A percentile compares a stretch with the other conserved stretches of the same genome.
Conservation (phyloP, 1,140 invertebrate species). For the Zaprionus ornatus region DNA sequence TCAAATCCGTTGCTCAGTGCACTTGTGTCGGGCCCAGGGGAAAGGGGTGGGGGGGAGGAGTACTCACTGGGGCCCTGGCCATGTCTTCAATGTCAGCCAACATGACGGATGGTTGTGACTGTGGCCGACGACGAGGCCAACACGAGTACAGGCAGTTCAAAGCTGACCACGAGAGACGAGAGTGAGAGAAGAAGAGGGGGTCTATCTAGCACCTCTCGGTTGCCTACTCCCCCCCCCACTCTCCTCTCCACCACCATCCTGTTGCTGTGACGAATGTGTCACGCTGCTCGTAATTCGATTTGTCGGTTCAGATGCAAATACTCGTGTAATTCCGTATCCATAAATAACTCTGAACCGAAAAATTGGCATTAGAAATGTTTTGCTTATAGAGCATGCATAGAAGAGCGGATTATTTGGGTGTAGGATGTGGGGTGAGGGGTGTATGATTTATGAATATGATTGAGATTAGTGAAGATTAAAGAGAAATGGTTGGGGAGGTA, state of each 20-base stretch:
- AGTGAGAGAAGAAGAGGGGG: neutral
- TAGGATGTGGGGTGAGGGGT: neutral
- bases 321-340: conserved; percentile 21
- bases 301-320: conserved; percentile 70
- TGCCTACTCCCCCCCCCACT: neutral
- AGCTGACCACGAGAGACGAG: conserved; percentile 28
- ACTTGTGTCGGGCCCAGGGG: conserved; percentile 39
- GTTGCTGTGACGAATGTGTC: conserved; percentile 69
- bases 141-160: conserved; percentile 27
- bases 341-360: conserved; percentile 37
- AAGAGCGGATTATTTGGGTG: neutral
- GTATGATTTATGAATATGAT: neutral
- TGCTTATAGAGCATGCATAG: neutral
- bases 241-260: neutral
- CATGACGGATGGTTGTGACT: conserved; percentile 77
- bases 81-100: conserved; percentile 63
- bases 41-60: neutral
- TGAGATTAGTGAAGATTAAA: neutral
- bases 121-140: conserved; percentile 63
- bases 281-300: conserved; percentile 66
- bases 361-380: conserved; percentile 27
- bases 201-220: neutral
- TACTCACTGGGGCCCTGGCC: conserved; percentile 28
- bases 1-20: conserved; percentile 71
- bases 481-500: neutral